Evolutionary conservation across 2,888 invertebrate genomes (phyloP), one percentile per base, ranked within the genome.

Genomic region (Parochlus steinenii): DNA sequence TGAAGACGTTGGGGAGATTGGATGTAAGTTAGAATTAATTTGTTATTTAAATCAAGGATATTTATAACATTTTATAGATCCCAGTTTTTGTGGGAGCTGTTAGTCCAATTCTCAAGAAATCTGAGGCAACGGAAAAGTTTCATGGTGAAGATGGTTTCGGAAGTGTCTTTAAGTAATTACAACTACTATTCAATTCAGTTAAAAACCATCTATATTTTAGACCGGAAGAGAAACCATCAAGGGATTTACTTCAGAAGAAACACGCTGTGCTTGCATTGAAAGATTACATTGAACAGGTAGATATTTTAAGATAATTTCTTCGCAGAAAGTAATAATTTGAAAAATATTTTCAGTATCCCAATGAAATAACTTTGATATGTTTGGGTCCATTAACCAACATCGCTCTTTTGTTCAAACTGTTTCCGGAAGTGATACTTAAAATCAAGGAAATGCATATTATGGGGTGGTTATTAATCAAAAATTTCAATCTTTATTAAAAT

Each of bases 371-470:
- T 1, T 48, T 81, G 7, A 59, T 79, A 6, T 67, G 74, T 23
- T 52, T 83, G 16, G 86, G 77, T 1, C 72, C 87, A 0, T 53
- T 87, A 17, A 86, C 86, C 1, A 87, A 86, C 47, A 58, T 83
- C 28, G 87, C 85, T 0, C 48, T 83, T 39, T 73, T 81, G 2
- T 62, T 76, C 3, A 70, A 72, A 46, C 52, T 81, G 46, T 78
- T 76, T 45, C 68, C 74, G 1, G 51, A 64, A 4, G 74, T 86
- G 48, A 53, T 69, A 1, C 47, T 59, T 14, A 64, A 71, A 41
- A 54, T 85, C 1, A 71, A 72, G 40, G 71, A 74, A 27, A 56
- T 85, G 22, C 76, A 68, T 49, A 64, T 85, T 4, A 83, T 82
- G 66, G 86, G 85, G 6, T 85, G 86, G 41, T 25, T 37, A 24